These are phyloP conservation scores for Neoarius graeffei DNA, from an alignment of 2,113 vertebrate species.

Conservation along the genomic window DNA sequence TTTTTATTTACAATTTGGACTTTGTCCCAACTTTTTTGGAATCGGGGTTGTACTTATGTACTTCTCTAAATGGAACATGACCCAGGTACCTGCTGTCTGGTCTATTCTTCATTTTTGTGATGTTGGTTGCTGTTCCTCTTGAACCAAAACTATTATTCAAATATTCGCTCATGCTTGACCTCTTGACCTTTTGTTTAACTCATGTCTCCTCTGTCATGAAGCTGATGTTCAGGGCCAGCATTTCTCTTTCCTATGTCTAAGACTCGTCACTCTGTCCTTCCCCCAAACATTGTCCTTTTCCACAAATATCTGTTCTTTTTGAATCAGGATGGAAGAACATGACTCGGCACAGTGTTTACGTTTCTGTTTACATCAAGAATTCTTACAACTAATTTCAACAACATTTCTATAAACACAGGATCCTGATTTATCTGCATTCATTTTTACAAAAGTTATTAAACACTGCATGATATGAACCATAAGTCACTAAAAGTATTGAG, in stretches of 20 bases:
- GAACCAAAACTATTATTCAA: slow-evolving; percentile 11
- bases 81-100: slow-evolving; percentile 11
- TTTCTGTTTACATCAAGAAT: neutral
- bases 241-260: neutral
- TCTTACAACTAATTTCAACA: neutral
- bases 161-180: neutral
- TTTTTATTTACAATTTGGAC: no score
- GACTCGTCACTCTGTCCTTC: neutral
- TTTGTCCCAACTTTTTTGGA: no score
- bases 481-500: no score
- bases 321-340: neutral
- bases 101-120: slow-evolving; percentile 12
- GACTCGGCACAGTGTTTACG: no score
- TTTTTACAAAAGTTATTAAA: no score
- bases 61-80: slow-evolving; percentile 15
- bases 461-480: no score
- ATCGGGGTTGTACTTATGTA: no score
- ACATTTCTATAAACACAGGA: neutral
- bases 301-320: neutral
- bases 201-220: neutral
- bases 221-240: neutral
- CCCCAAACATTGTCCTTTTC: no score
- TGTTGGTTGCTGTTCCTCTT: neutral
- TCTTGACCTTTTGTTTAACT: neutral
- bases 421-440: neutral